These are phyloP conservation scores for Pomacea canaliculata DNA, from an alignment of 2,888 invertebrate genomes.

Conservation along the genomic window DNA sequence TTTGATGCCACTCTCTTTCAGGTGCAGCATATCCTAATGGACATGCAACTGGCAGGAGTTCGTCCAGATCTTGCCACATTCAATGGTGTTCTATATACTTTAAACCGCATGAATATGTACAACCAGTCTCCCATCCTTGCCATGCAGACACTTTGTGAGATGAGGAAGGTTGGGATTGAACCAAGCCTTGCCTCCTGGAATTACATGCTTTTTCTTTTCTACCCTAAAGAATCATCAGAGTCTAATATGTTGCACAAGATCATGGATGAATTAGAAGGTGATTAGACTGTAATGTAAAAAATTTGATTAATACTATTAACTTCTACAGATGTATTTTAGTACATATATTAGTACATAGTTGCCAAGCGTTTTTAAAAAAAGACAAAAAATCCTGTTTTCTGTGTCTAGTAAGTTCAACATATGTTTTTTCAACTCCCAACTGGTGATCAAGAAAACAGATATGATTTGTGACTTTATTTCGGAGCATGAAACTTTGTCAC, in stretches of 20 bases:
- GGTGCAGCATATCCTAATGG: slow-evolving; percentile 74
- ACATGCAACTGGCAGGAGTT: slow-evolving; percentile 76
- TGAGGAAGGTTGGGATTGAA: slow-evolving; percentile 78
- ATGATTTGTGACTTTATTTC: too few species aligned
- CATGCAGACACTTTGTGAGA: slow-evolving; percentile 76
- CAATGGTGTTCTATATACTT: slow-evolving; percentile 75
- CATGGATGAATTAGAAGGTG: slow-evolving; percentile 76
- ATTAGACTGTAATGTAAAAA: slow-evolving; percentile 52
- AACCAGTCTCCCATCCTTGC: slow-evolving; percentile 70
- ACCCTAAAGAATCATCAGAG: slow-evolving; percentile 73
- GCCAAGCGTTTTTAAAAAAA: too few species aligned
- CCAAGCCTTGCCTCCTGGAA: slow-evolving; percentile 84
- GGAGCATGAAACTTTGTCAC: too few species aligned
- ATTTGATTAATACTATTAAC: neutral
- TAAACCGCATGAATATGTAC: slow-evolving; percentile 71
- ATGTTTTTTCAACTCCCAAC: too few species aligned
- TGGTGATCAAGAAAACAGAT: too few species aligned
- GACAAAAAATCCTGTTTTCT: too few species aligned
- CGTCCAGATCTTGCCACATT: slow-evolving; percentile 79
- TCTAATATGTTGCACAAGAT: slow-evolving; percentile 78
- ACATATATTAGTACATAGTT: too few species aligned
- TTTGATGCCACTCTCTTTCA: slow-evolving; percentile 40
- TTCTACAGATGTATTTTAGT: too few species aligned
- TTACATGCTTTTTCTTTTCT: slow-evolving; percentile 79
- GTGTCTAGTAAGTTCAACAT: too few species aligned